Base-by-base conservation (phyloP, 2,888 invertebrate genomes). In the Macrophya alboannulata region DNA sequence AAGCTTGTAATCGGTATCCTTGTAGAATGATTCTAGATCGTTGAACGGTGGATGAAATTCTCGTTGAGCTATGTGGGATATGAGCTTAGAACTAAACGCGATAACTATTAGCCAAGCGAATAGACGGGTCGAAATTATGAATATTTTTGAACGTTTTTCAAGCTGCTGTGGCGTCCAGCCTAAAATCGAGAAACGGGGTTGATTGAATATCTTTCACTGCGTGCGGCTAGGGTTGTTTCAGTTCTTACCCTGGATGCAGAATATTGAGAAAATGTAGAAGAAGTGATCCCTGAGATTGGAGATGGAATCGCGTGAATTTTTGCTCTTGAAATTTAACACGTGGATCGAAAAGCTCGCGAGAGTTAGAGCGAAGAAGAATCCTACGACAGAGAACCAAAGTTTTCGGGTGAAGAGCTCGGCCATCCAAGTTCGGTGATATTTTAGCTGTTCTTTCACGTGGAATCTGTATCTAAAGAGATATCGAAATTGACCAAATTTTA, bases 91-190 rank as follows among this genome's bases (percentile, higher is more conserved):
- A 37, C 87, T 89, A 71, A 88, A 85, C 3, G 87, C 86, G 15
- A 88, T 83, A 0, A 89, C n/a, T 9, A 88, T n/a, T n/a, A 90
- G 21, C 88, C 88, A 90, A 17, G 89, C 86, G 21, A 72, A 45
- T 9, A 79, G 10, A 10, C 82, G 65, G 4, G 68, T 83, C 12
- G 82, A 45, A n/a, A 83, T 15, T 5, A 83, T 9, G 9, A 83
- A 43, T 10, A 68, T 83, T 43, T 68, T 83, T 17, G 82, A 43
- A 48, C 31, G 48, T 48, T 68, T 83, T 45, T 45, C 31, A 4
- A 83, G 40, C n/a, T 43, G 45, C 2, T n/a, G 15, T 25, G 82
- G 82, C 31, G 59, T 10, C 65, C 65, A 83, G 15, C 82, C 82
- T 83, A 4, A 31, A 72, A 43, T 43, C 9, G 9, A 72, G 40